Percentiles rank a stretch among this genome's conserved stretches.
phyloP scores from a whole-genome alignment of 2,113 vertebrate species.

The Leucopsar rothschildi region DNA sequence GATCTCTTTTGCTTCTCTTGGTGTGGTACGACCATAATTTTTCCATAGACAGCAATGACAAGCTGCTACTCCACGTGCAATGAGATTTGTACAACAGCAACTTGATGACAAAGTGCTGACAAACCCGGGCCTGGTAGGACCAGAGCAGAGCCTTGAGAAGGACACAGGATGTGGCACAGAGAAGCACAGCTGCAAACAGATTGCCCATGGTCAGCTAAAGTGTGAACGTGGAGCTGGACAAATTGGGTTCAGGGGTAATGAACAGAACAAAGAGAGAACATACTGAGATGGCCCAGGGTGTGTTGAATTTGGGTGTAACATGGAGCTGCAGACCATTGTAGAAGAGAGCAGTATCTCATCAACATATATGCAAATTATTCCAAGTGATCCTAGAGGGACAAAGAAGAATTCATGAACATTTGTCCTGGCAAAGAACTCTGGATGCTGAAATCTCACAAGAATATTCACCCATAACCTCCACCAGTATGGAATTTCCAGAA shows the following conservation, averaged over 20 bases:
- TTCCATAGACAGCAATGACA: not conserved
- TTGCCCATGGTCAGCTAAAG: not conserved
- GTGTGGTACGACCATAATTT: accelerated
- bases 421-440: not conserved
- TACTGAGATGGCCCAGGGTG: accelerated
- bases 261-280: not conserved
- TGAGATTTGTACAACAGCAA: not conserved
- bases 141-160: not conserved
- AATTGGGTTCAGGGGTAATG: not conserved
- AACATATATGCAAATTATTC: not conserved
- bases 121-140: not conserved
- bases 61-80: not conserved
- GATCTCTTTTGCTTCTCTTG: not conserved
- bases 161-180: not conserved
- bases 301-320: not conserved
- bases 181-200: not conserved
- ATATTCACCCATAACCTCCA: too few relatives aligned
- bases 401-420: not conserved
- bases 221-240: not conserved
- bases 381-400: not conserved
- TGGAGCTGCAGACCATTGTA: not conserved
- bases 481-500: not conserved
- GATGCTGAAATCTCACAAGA: not conserved
- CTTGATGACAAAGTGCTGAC: not conserved
- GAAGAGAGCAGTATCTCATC: not conserved